phyloP scores from a whole-genome alignment of 2,888 invertebrate genomes.

The Clistopyga incitator region DNA sequence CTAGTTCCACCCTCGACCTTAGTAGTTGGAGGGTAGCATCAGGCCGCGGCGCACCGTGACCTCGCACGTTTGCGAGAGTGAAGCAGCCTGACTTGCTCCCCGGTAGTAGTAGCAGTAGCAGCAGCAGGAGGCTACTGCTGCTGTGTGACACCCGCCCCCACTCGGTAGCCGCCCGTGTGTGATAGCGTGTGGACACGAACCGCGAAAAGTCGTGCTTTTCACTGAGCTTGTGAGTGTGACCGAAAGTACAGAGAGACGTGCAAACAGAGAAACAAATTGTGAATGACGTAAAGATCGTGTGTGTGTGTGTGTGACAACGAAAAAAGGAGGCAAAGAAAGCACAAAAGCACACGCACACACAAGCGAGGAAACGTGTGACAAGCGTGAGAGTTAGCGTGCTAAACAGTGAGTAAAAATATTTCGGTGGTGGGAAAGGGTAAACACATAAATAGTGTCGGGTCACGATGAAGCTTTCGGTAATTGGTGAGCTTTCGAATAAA shows the following conservation, averaged over 20 bases:
- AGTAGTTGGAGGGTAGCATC: constrained; percentile 79
- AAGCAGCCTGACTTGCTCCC: constrained; percentile 48
- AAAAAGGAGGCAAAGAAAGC: background rate
- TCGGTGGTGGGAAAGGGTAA: background rate
- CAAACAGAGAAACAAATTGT: background rate
- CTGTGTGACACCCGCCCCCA: constrained; percentile 48
- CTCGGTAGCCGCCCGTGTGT: constrained; percentile 42
- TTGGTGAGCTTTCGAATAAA: background rate
- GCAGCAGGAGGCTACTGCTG: constrained; percentile 39
- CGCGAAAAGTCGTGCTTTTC: constrained; percentile 42
- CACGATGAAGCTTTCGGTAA: constrained; percentile 69
- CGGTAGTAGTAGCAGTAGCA: constrained; percentile 48
- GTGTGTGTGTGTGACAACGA: constrained; percentile 10
- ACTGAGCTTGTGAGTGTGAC: constrained; percentile 34
- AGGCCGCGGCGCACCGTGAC: constrained; percentile 75
- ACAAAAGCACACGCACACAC: background rate
- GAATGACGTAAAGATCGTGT: constrained; percentile 15
- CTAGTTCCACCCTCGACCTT: constrained; percentile 73
- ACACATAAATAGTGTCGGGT: constrained; percentile 53
- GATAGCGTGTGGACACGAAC: constrained; percentile 60
- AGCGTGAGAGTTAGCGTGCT: constrained; percentile 3
- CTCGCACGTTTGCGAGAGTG: constrained; percentile 56
- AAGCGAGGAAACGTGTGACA: constrained; percentile 5
- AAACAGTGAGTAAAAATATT: constrained; percentile 18
- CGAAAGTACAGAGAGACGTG: background rate